phyloP scores from a whole-genome alignment of 2,888 invertebrate species.

The Drosophila neoperkinsi region DNA sequence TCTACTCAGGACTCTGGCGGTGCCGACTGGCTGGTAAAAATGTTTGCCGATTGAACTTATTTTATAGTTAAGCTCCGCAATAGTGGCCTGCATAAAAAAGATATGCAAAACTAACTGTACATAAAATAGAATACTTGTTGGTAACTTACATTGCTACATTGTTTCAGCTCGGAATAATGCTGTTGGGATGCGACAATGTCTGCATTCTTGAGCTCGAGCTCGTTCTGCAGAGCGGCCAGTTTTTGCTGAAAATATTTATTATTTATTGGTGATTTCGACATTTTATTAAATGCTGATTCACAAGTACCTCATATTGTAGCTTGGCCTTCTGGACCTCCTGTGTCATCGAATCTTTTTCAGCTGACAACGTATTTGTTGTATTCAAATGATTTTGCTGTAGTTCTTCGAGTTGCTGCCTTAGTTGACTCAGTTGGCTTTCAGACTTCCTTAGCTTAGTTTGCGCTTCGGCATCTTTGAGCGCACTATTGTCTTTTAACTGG shows the following conservation, averaged over 20 bases:
- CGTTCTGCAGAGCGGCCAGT: not conserved
- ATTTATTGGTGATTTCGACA: not conserved
- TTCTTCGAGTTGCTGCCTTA: not conserved
- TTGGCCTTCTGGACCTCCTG: not conserved
- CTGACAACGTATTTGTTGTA: not conserved
- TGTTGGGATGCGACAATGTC: not conserved
- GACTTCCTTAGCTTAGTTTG: not conserved
- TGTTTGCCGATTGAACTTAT: slow-evolving; percentile 30
- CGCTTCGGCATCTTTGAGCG: not conserved
- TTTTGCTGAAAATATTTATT: slow-evolving; percentile 10
- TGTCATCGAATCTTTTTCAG: not conserved
- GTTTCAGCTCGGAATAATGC: slow-evolving; percentile 1
- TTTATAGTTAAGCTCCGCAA: slow-evolving; percentile 20
- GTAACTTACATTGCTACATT: slow-evolving; percentile 8
- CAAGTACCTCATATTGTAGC: slow-evolving; percentile 19
- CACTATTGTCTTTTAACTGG: not conserved
- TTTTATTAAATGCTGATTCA: not conserved
- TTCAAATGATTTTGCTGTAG: not conserved
- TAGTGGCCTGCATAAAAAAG: slow-evolving; percentile 5
- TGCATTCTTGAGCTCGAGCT: slow-evolving; percentile 12
- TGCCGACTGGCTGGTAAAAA: slow-evolving; percentile 19
- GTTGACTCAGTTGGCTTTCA: not conserved
- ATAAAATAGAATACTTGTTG: not conserved
- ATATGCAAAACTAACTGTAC: not conserved
- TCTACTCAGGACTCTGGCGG: not conserved